Conservation (phyloP, 2,888 invertebrate genomes). For the Calliphora vomitoria region DNA sequence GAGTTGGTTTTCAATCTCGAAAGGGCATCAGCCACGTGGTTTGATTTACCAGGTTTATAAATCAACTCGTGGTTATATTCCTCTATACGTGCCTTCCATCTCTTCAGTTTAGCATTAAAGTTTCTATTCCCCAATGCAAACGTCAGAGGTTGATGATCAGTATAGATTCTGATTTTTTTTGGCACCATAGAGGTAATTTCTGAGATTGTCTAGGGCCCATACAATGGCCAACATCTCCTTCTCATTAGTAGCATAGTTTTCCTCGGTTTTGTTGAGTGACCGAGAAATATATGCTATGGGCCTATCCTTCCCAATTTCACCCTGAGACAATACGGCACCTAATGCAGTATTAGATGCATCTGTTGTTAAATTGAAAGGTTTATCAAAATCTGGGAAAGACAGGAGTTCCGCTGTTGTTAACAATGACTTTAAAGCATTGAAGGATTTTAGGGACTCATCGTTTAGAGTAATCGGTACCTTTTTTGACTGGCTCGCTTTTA, state of each 20-base stretch:
- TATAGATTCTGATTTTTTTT: background rate
- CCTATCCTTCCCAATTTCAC: slow-evolving; percentile 41
- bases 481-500: slow-evolving; percentile 23
- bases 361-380: slow-evolving; percentile 70
- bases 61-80: slow-evolving; percentile 46
- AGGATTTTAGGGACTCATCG: background rate
- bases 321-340: slow-evolving; percentile 61
- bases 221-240: slow-evolving; percentile 59
- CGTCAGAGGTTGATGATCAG: slow-evolving; percentile 7
- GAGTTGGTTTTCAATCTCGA: background rate
- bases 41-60: slow-evolving; percentile 30
- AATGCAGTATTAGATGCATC: slow-evolving; percentile 70
- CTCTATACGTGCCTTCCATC: slow-evolving; percentile 19
- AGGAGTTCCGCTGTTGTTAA: slow-evolving; percentile 64
- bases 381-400: slow-evolving; percentile 69
- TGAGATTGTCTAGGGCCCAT: background rate
- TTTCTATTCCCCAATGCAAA: background rate
- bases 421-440: slow-evolving; percentile 30
- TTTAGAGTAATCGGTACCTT: slow-evolving; percentile 24
- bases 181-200: background rate
- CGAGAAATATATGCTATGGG: slow-evolving; percentile 50
- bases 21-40: slow-evolving; percentile 17
- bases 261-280: slow-evolving; percentile 43
- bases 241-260: slow-evolving; percentile 55
- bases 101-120: slow-evolving; percentile 10